Base-by-base conservation (phyloP, 2,888 invertebrate species). In the Melikaiella ostensackeni region DNA sequence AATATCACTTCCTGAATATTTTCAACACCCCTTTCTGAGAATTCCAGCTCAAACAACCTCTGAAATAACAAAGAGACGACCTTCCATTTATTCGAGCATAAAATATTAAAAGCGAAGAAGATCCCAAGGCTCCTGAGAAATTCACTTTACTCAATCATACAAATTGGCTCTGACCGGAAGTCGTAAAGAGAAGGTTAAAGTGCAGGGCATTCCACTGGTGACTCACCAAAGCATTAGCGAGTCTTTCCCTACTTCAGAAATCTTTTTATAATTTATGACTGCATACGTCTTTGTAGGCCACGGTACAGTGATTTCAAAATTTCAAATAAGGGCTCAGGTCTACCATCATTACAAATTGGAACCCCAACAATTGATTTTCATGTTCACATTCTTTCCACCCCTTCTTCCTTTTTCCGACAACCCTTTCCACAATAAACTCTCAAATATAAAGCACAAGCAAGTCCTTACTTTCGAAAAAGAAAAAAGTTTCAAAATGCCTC, bases 141-240 rank as follows among this genome's bases (percentile, higher is more conserved):
- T 64, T 38, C 64, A 38, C 64, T 64, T 66, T 66, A 66, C 66
- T 66, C 46, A 66, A 66, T 66, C 66, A 46, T 46, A 66, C 46
- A 66, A 66, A 66, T 66, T 46, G 66, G 66, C 42, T 66, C 46
- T 46, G 66, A 66, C 66, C 66, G 42, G 46, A 66, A 42, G 46
- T 66, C 42, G 66, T 27, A 46, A 66, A 30, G 46, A 66, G 42
- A 9, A 5, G 24, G 27, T 66, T 66, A 46, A 30, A 66, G 46
- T 66, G 13, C 66, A 46, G 21, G 35, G 27, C 42, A 42, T 35
- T 64, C 35, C 38, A 64, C 42, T 19, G 55, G 62, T 33, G 62
- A 62, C 19, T 16, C 30, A 62, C 62, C 62, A 7, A 16, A 64
- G 64, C 64, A 64, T 64, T 64, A 64, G 64, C 8, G 24, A 64